Evolutionary conservation across 2,113 vertebrate species (phyloP), one percentile per base, ranked within the genome.

Genomic region (Hydrolagus affinis): DNA sequence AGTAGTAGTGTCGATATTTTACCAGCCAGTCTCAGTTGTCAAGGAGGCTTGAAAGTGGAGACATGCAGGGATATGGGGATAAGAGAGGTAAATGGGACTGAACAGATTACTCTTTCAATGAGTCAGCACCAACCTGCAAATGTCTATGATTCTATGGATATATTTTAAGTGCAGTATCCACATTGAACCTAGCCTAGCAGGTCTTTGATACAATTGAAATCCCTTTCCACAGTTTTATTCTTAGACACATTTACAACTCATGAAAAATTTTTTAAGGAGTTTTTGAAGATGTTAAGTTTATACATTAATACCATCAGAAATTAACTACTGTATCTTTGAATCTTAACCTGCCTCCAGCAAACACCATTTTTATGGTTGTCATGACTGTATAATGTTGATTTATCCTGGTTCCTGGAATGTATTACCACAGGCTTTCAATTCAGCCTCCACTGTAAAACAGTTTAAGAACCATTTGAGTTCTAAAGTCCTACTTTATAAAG

Each of bases 391-490:
- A 83, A 68, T 75, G 32, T 60, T 83, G 78, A 83, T 83, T 83
- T 83, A 83, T 83, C 78, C 78, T 0, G 32, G 78, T 62, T 83
- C 78, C 60, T 83, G 78, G 78, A 83, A 83, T 83, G 78, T 28
- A 66, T 83, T 83, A 83, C 78, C 23, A 62, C 59, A 83, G 78
- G 78, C 78, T 83, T 83, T 83, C 60, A 83, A 66, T 83, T 83
- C 78, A 83, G 62, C 3, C 17, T 68, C 62, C 66, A 83, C 78
- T 83, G 78, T 83, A 83, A 83, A 83, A 83, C 66, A 83, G 78
- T 83, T 83, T 83, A 83, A 68, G 78, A 83, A 83, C 60, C 78
- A 66, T 83, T 83, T 83, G 17, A 66, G 62, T 66, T 83, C 78
- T 83, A 68, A 83, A 64, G 59, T 62, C 78, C 60, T 62, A 83